A percentile compares a stretch with the other conserved stretches of the same genome.
Evolutionary conservation across 2,888 invertebrate species (phyloP).

Genomic region (Hirtodrosophila trivittata): DNA sequence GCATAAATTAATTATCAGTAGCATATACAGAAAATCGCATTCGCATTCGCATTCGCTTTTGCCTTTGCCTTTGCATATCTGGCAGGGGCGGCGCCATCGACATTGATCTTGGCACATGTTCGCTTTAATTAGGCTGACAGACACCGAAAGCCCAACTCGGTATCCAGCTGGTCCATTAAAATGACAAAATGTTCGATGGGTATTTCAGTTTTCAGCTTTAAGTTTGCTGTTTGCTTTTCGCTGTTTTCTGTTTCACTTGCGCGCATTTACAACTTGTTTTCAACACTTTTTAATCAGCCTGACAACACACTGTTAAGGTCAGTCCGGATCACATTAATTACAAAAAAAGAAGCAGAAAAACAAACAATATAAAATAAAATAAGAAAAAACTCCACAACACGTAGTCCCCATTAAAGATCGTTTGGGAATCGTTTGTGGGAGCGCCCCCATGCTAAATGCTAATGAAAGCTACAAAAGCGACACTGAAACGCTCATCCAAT

Average conservation of each 20-base stretch:
- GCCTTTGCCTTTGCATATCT: neutral
- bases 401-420: constrained; percentile 69
- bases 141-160: constrained; percentile 31
- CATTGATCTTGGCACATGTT: constrained; percentile 80
- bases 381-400: constrained; percentile 46
- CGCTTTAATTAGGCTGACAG: constrained; percentile 74
- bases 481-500: constrained; percentile 63
- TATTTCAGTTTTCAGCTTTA: constrained; percentile 11
- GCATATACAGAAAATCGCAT: constrained; percentile 41
- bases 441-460: constrained; percentile 56
- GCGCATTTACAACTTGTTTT: constrained; percentile 71
- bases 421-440: constrained; percentile 39
- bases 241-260: constrained; percentile 59
- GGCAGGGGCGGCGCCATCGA: constrained; percentile 65
- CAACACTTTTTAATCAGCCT: constrained; percentile 76
- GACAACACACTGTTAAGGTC: constrained; percentile 76
- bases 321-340: constrained; percentile 73
- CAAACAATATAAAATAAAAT: constrained; percentile 7
- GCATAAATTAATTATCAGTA: constrained; percentile 73
- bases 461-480: constrained; percentile 69
- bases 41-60: constrained; percentile 40
- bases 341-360: constrained; percentile 32
- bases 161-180: constrained; percentile 52
- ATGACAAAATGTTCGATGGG: constrained; percentile 60
- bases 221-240: constrained; percentile 18